Evolutionary conservation across 2,113 vertebrate genomes (phyloP).

Genomic region (Perca schrenkii): DNA sequence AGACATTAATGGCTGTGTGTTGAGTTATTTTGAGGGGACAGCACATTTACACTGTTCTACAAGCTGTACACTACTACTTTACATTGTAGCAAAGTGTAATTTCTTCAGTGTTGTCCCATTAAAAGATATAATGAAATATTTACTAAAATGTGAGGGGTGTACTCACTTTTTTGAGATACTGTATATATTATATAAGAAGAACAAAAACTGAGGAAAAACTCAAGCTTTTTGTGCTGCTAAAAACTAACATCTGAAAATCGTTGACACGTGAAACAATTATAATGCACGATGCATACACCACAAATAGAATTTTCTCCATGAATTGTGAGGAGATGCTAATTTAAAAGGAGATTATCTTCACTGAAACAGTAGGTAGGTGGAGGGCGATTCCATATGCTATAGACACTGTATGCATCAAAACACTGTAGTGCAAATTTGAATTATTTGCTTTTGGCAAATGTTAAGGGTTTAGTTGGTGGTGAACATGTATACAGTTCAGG

Average conservation of each 20-base stretch:
- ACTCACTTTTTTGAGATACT: too few relatives aligned
- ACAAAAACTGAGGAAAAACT: neutral
- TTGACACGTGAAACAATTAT: slow-evolving; percentile 34
- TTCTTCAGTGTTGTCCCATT: too few relatives aligned
- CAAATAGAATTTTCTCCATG: slow-evolving; percentile 8
- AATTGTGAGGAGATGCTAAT: neutral
- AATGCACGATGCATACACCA: neutral
- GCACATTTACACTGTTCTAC: too few relatives aligned
- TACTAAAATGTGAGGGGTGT: too few relatives aligned
- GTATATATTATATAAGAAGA: neutral
- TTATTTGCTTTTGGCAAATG: neutral
- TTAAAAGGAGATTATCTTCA: slow-evolving; percentile 14
- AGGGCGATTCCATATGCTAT: neutral
- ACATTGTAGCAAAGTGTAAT: too few relatives aligned
- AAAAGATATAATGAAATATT: too few relatives aligned
- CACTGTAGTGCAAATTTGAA: neutral
- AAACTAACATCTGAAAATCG: slow-evolving; percentile 36
- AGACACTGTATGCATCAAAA: neutral
- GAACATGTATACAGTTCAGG: neutral
- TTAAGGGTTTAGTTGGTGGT: neutral
- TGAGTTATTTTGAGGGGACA: too few relatives aligned
- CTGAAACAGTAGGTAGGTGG: neutral
- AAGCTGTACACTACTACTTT: too few relatives aligned
- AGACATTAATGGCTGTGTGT: too few relatives aligned
- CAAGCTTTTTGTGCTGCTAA: slow-evolving; percentile 29